Evolutionary conservation across 2,797 vertebrate species (phyloP).

Genomic region (Crocodylus rhombifer): DNA sequence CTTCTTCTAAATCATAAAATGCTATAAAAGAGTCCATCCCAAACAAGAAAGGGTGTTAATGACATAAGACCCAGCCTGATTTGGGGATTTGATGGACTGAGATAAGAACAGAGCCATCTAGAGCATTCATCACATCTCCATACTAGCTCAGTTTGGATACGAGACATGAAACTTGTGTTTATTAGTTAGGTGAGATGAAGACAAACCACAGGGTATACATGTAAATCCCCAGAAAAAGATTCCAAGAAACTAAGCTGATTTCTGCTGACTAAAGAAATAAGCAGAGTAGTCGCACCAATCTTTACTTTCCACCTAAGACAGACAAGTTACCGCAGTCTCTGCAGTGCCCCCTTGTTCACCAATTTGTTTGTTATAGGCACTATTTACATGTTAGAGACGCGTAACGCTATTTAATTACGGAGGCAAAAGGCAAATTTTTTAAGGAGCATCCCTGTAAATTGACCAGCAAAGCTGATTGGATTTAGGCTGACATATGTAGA

Average conservation of each 20-base stretch:
- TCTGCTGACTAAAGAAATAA: slow-evolving; percentile 8
- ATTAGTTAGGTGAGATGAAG: not conserved
- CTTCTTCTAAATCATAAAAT: not conserved
- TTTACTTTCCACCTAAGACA: not conserved
- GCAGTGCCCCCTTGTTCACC: not conserved
- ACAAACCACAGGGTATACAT: not conserved
- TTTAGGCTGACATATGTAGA: not conserved
- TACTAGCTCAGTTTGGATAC: not conserved
- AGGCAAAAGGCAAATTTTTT: not conserved
- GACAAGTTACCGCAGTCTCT: not conserved
- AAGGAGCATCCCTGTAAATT: not conserved
- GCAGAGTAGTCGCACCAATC: slow-evolving; percentile 24
- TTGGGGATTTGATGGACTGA: not conserved
- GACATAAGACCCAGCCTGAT: not conserved
- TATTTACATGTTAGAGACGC: not conserved
- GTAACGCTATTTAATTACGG: not conserved
- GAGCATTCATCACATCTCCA: rapidly evolving
- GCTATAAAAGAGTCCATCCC: not conserved
- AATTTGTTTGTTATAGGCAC: not conserved
- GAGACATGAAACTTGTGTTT: not conserved
- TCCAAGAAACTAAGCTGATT: not conserved
- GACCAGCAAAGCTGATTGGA: not conserved
- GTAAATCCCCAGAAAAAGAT: slow-evolving; percentile 25
- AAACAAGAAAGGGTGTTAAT: not conserved
- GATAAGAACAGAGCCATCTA: not conserved